These are phyloP conservation scores for Villa cingulata DNA, from an alignment of 2,888 invertebrate genomes.

Conservation along the genomic window DNA sequence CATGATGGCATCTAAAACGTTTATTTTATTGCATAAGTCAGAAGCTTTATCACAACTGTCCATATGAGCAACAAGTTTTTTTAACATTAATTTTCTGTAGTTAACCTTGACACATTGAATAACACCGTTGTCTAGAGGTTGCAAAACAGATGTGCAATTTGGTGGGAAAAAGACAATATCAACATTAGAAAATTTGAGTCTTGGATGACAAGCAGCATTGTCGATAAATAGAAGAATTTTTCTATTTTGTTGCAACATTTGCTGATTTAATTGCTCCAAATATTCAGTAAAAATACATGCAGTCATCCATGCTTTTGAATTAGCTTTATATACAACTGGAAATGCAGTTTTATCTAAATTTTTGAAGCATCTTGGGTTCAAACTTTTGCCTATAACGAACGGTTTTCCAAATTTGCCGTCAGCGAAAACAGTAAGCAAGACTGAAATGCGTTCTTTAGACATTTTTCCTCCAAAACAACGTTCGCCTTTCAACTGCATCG, in stretches of 20 bases:
- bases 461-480: constrained; percentile 20
- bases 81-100: no score
- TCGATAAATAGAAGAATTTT: constrained; percentile 10
- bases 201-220: constrained; percentile 5
- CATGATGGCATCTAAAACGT: no score
- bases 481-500: constrained; percentile 18
- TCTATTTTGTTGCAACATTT: constrained; percentile 8
- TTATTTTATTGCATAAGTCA: no score
- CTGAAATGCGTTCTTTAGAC: constrained; percentile 19
- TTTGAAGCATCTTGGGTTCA: constrained; percentile 13
- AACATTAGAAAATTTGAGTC: background rate
- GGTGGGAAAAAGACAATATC: background rate
- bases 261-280: constrained; percentile 7
- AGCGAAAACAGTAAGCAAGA: constrained; percentile 18
- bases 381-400: constrained; percentile 16
- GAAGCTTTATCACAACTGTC: no score
- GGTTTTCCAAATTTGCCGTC: constrained; percentile 15
- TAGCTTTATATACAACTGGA: constrained; percentile 13
- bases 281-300: background rate
- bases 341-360: constrained; percentile 8
- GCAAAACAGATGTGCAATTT: no score
- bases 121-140: constrained; percentile 1
- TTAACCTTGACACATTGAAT: constrained; percentile 2
- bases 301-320: constrained; percentile 18
- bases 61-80: no score